phyloP scores from a whole-genome alignment of 2,797 vertebrate species.

The Ceyx erithaca region DNA sequence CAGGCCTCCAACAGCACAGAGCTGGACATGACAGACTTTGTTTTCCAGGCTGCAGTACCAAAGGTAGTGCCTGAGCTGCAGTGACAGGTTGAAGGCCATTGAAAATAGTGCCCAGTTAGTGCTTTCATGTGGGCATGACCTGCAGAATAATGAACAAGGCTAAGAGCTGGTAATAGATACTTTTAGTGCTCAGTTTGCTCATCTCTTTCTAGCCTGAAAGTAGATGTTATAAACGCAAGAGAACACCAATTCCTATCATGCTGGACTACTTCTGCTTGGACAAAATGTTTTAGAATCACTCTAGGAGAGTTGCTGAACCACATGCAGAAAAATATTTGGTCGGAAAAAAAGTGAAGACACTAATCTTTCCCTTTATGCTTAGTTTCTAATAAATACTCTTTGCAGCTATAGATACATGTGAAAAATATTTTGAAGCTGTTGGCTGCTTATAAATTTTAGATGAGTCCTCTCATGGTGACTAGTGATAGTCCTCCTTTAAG shows the following conservation, averaged over 20 bases:
- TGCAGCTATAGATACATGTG: neutral
- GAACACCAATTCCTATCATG: neutral
- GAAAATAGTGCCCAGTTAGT: neutral
- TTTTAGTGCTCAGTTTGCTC: neutral
- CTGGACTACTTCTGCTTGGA: neutral
- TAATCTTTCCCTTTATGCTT: neutral
- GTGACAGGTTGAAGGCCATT: neutral
- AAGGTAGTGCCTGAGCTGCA: constrained; percentile 83
- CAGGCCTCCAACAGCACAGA: constrained; percentile 96
- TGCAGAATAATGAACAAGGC: neutral
- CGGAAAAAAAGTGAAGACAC: neutral
- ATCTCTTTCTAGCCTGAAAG: neutral
- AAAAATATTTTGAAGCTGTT: neutral
- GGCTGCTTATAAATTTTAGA: neutral
- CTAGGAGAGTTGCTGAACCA: neutral
- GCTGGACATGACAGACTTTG: constrained; percentile 97
- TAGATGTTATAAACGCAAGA: neutral
- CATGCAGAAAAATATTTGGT: neutral
- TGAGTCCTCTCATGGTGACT: neutral
- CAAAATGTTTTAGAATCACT: neutral
- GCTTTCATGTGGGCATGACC: neutral
- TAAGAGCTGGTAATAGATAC: neutral
- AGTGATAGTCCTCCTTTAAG: neutral
- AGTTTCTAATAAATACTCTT: neutral
- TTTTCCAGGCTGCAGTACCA: constrained; percentile 99